These are phyloP conservation scores for Chloroclystis v-ata DNA, from an alignment of 2,888 invertebrate genomes.

Conservation along the genomic window DNA sequence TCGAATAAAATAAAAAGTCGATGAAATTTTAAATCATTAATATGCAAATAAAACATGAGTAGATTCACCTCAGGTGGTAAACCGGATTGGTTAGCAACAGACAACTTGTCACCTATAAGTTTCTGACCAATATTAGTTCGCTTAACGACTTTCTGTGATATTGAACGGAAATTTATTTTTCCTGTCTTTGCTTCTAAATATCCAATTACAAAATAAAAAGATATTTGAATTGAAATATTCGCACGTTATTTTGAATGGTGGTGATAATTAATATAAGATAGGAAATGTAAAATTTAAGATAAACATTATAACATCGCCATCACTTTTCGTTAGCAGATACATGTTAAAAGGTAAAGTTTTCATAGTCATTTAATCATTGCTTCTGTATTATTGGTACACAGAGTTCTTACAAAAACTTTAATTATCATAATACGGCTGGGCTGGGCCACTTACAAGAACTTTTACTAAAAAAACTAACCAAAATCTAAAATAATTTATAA, in stretches of 20 bases:
- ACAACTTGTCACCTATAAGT: constrained; percentile 62
- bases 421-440: too few relatives aligned
- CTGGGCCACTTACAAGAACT: too few relatives aligned
- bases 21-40: constrained; percentile 58
- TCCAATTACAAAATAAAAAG: constrained; percentile 9
- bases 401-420: too few relatives aligned
- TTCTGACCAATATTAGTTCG: constrained; percentile 40
- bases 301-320: too few relatives aligned
- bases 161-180: constrained; percentile 27
- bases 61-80: constrained; percentile 69
- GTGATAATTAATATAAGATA: neutral
- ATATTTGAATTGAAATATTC: constrained; percentile 1
- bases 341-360: too few relatives aligned
- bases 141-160: constrained; percentile 46
- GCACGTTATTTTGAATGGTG: constrained; percentile 4
- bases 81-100: constrained; percentile 71
- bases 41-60: constrained; percentile 59
- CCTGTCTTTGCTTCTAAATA: constrained; percentile 4
- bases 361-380: too few relatives aligned
- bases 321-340: too few relatives aligned
- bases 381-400: too few relatives aligned
- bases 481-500: too few relatives aligned
- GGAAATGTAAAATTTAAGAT: too few relatives aligned
- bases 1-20: constrained; percentile 49
- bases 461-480: too few relatives aligned